These are phyloP conservation scores for Mormyrus iriodes DNA, from an alignment of 2,113 vertebrate species.

Conservation along the genomic window DNA sequence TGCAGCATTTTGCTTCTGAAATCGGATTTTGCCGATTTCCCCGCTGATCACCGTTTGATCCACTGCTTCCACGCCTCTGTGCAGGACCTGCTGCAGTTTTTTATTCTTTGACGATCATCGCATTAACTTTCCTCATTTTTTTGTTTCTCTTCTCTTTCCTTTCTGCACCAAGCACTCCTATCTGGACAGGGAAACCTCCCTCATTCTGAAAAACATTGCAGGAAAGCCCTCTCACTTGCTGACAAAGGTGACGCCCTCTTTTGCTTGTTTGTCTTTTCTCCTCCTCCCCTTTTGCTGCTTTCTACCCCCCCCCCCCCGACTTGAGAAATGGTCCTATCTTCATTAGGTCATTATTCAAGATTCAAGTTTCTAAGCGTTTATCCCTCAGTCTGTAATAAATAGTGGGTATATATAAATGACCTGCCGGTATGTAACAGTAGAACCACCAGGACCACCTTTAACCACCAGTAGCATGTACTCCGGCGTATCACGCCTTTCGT, in stretches of 20 bases:
- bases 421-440: not conserved
- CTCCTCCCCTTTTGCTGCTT: conserved; percentile 30
- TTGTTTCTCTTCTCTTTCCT: conserved; percentile 69
- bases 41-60: conserved; percentile 34
- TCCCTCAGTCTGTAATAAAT: conserved; percentile 2
- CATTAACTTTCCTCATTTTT: conserved; percentile 59
- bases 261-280: conserved; percentile 54
- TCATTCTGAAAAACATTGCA: conserved; percentile 99
- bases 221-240: conserved; percentile 99
- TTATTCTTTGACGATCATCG: conserved; percentile 58
- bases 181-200: conserved; percentile 99
- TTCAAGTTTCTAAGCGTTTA: no score
- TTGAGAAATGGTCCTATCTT: conserved; percentile 32
- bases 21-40: not conserved
- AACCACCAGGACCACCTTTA: no score
- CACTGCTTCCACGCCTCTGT: conserved; percentile 42
- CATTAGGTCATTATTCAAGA: not conserved
- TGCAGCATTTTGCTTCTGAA: not conserved
- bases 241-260: conserved; percentile 91
- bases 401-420: not conserved
- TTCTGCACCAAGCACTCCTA: conserved; percentile 91
- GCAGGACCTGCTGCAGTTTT: conserved; percentile 37
- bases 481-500: no score
- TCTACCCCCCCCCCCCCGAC: conserved; percentile 20
- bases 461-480: no score